phyloP scores from a whole-genome alignment of 2,888 invertebrate species.

The Cactoblastis cactorum region DNA sequence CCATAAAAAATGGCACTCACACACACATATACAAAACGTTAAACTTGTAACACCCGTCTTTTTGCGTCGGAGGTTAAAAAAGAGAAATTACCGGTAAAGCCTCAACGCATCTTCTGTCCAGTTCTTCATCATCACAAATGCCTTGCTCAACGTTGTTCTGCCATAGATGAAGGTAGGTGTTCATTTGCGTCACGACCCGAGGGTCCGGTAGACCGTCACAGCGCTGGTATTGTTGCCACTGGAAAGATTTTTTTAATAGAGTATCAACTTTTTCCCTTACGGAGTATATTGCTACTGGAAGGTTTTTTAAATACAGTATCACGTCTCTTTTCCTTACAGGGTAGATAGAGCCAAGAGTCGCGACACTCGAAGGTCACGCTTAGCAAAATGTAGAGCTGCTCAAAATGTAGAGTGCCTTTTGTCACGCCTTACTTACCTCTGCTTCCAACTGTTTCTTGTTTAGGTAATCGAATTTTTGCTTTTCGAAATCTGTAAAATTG shows the following conservation, averaged over 20 bases:
- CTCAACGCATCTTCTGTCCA: constrained; percentile 67
- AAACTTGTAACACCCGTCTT: no score
- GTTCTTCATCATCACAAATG: constrained; percentile 55
- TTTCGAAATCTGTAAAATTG: constrained; percentile 53
- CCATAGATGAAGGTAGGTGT: constrained; percentile 80
- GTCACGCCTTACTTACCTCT: constrained; percentile 57
- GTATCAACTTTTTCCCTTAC: not conserved
- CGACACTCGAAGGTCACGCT: no score
- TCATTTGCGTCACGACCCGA: constrained; percentile 74
- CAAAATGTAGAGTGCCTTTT: no score
- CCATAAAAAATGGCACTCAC: no score
- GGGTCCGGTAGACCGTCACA: constrained; percentile 82
- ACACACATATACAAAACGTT: no score
- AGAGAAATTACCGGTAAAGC: constrained; percentile 67
- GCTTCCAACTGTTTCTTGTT: constrained; percentile 46
- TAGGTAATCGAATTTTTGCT: constrained; percentile 43
- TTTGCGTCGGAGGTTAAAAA: no score
- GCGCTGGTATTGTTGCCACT: constrained; percentile 80
- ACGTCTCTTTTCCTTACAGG: no score
- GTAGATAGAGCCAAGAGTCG: no score
- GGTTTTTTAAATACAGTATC: no score
- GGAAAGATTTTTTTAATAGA: constrained; percentile 22
- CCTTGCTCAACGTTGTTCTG: constrained; percentile 33
- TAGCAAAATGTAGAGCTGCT: no score
- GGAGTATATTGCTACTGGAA: no score